Percentiles rank a stretch among this genome's conserved stretches.
Conservation (phyloP, 1,140 invertebrate species). For the Tetramorium simillimum region DNA sequence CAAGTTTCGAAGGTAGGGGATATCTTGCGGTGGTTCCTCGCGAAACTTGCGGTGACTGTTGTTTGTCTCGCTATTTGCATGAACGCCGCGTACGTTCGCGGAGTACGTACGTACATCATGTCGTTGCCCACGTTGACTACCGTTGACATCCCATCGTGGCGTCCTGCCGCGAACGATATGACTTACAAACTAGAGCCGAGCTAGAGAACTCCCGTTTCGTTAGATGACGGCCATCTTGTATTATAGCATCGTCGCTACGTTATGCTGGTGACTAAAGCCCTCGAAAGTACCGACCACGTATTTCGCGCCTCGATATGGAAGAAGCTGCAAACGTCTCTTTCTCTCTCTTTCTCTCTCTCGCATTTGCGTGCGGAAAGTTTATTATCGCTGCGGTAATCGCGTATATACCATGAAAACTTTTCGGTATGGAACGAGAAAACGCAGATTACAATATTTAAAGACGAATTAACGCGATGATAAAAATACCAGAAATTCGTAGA, state of each 20-base stretch:
- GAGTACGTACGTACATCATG: slow-evolving; percentile 50
- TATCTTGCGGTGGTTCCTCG: slow-evolving; percentile 37
- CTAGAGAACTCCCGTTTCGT: slow-evolving; percentile 35
- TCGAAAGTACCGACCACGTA: not conserved
- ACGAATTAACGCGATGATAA: not conserved
- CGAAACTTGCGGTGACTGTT: slow-evolving; percentile 54
- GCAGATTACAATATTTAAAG: not conserved
- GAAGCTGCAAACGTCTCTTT: not conserved
- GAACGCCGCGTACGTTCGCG: slow-evolving; percentile 26
- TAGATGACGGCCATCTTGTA: slow-evolving; percentile 27
- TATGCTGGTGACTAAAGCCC: not conserved
- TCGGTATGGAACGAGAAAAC: not conserved
- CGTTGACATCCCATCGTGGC: slow-evolving; percentile 28
- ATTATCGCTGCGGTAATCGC: not conserved
- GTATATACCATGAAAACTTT: not conserved
- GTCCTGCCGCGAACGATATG: slow-evolving; percentile 17
- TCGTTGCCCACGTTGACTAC: slow-evolving; percentile 54
- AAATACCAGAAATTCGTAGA: not conserved
- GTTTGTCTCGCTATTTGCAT: slow-evolving; percentile 56
- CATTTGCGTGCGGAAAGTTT: not conserved
- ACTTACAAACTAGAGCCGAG: slow-evolving; percentile 45
- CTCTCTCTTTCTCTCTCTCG: too few species aligned
- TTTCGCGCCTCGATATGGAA: not conserved
- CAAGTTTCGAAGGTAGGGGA: slow-evolving; percentile 14
- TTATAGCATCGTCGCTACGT: not conserved